Conservation (phyloP, 1,140 invertebrate genomes). For the Lethrus apterus region DNA sequence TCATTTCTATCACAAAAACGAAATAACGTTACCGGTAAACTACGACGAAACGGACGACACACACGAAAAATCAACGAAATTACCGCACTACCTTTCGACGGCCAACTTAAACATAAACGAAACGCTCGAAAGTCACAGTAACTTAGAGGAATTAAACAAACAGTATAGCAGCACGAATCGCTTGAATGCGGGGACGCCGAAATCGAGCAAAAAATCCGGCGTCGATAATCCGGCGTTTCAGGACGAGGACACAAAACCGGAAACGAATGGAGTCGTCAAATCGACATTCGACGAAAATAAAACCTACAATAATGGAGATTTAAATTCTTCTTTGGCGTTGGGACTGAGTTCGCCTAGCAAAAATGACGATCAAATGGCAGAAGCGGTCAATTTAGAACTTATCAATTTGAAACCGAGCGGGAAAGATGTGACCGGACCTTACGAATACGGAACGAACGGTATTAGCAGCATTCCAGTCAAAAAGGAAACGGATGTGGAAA, state of each 20-base stretch:
- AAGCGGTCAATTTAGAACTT: conserved; percentile 73
- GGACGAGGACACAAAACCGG: conserved; percentile 15
- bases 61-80: conserved; percentile 20
- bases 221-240: conserved; percentile 25
- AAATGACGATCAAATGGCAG: conserved; percentile 38
- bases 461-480: conserved; percentile 46
- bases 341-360: conserved; percentile 25
- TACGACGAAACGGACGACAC: conserved; percentile 31
- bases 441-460: conserved; percentile 39
- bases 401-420: conserved; percentile 65
- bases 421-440: conserved; percentile 37
- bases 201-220: conserved; percentile 22
- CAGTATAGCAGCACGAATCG: conserved; percentile 35
- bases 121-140: conserved; percentile 31
- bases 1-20: conserved; percentile 39
- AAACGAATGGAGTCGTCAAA: conserved; percentile 18
- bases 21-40: conserved; percentile 38
- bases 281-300: conserved; percentile 34
- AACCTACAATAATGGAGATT: conserved; percentile 33
- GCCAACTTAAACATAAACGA: conserved; percentile 39
- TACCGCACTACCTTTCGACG: conserved; percentile 37
- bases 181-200: conserved; percentile 24
- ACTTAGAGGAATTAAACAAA: conserved; percentile 34
- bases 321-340: conserved; percentile 23
- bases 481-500: conserved; percentile 63